phyloP scores from a whole-genome alignment of 2,797 vertebrate genomes.

The Neomorphus geoffroyi region DNA sequence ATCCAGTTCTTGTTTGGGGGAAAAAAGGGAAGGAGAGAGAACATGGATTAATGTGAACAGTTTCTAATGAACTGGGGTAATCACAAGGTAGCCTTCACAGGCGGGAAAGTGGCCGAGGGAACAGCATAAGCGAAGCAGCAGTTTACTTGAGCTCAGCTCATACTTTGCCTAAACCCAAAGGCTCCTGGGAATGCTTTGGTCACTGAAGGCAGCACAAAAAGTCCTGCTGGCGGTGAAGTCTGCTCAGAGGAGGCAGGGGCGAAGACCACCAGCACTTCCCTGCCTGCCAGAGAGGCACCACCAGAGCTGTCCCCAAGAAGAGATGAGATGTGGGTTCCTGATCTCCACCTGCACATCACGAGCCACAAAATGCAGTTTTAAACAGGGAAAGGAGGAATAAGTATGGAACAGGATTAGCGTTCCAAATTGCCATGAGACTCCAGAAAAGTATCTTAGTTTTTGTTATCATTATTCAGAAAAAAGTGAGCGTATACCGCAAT shows the following conservation, averaged over 20 bases:
- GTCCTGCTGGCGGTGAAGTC: accelerated
- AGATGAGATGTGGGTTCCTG: neutral
- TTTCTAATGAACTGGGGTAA: neutral
- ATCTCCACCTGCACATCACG: neutral
- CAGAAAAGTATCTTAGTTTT: neutral
- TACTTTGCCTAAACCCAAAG: too few species aligned
- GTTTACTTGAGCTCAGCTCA: neutral
- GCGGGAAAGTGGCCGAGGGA: neutral
- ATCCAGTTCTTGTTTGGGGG: neutral
- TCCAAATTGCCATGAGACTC: neutral
- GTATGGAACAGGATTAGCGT: neutral
- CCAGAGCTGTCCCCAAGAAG: accelerated
- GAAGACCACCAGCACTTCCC: accelerated
- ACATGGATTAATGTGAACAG: neutral
- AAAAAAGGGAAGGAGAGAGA: neutral
- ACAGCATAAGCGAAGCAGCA: neutral
- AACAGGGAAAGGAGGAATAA: neutral
- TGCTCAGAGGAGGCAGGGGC: accelerated
- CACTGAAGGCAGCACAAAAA: neutral
- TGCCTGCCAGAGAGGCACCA: accelerated
- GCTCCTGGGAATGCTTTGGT: neutral
- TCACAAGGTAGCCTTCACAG: accelerated
- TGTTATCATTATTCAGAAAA: too few species aligned
- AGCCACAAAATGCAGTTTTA: neutral
- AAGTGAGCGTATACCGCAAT: neutral